Evolutionary conservation across 1,140 invertebrate genomes (phyloP).

Genomic region (Amyelois transitella): DNA sequence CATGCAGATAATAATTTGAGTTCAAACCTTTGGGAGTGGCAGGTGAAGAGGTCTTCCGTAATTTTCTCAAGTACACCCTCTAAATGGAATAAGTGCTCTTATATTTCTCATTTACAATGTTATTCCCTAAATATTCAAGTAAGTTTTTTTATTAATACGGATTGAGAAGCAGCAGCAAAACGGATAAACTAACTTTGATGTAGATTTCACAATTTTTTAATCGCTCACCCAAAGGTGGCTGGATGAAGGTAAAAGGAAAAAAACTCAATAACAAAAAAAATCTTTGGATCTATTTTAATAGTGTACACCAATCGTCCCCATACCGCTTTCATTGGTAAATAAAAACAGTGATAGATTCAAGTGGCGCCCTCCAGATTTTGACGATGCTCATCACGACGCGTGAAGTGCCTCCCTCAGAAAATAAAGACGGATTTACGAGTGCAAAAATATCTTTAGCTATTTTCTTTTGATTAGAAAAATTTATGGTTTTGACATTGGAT

Average conservation of each 20-base stretch:
- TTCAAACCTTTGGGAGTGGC: slow-evolving; percentile 51
- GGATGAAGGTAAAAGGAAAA: no score
- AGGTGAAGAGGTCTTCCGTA: slow-evolving; percentile 58
- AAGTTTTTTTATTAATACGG: background rate
- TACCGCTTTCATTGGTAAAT: background rate
- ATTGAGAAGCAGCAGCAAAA: no score
- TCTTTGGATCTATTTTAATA: background rate
- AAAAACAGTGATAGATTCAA: background rate
- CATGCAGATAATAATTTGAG: slow-evolving; percentile 48
- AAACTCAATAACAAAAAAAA: background rate
- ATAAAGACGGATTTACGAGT: background rate
- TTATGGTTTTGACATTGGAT: background rate
- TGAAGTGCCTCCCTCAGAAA: background rate
- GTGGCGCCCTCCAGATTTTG: background rate
- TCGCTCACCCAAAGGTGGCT: no score
- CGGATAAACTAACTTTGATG: no score
- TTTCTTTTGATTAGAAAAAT: background rate
- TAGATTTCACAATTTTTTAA: no score
- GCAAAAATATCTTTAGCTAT: background rate
- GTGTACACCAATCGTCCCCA: no score
- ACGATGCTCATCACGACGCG: background rate
- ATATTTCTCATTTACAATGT: slow-evolving; percentile 70
- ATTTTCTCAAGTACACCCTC: slow-evolving; percentile 64
- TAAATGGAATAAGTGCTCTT: slow-evolving; percentile 59
- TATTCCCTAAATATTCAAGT: slow-evolving; percentile 41